A percentile compares a stretch with the other conserved stretches of the same genome.
Conservation (phyloP, 2,113 vertebrate species). For the Nanorana parkeri region DNA sequence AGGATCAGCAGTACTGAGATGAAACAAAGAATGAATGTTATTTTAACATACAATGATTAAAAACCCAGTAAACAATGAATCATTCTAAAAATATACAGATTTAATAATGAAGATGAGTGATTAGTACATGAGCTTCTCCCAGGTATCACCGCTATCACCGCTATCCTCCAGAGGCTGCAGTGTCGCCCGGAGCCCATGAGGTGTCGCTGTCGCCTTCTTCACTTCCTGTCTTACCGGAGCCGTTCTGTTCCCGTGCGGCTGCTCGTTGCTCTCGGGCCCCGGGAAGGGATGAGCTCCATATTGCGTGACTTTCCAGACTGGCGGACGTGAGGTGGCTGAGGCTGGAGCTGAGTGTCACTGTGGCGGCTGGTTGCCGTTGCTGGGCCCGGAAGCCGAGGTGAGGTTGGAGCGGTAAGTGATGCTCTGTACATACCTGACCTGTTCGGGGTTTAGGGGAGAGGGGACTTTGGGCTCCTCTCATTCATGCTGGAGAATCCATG, state of each 20-base stretch:
- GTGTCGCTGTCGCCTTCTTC: neutral
- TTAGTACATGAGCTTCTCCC: no score
- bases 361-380: no score
- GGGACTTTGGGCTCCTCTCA: neutral
- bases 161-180: neutral
- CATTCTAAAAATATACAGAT: no score
- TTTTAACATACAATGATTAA: no score
- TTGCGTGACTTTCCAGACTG: constrained; percentile 27
- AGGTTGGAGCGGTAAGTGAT: neutral
- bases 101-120: no score
- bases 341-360: neutral
- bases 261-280: constrained; percentile 21
- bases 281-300: constrained; percentile 33
- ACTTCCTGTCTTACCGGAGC: neutral
- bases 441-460: neutral
- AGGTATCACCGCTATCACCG: no score
- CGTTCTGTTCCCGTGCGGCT: neutral
- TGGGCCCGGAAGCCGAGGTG: no score
- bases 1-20: no score
- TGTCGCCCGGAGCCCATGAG: constrained; percentile 9
- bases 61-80: no score
- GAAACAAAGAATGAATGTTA: no score
- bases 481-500: neutral
- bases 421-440: neutral
- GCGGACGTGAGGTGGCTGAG: neutral